These are phyloP conservation scores for Brienomyrus brachyistius DNA, from an alignment of 2,113 vertebrate species.

Conservation along the genomic window DNA sequence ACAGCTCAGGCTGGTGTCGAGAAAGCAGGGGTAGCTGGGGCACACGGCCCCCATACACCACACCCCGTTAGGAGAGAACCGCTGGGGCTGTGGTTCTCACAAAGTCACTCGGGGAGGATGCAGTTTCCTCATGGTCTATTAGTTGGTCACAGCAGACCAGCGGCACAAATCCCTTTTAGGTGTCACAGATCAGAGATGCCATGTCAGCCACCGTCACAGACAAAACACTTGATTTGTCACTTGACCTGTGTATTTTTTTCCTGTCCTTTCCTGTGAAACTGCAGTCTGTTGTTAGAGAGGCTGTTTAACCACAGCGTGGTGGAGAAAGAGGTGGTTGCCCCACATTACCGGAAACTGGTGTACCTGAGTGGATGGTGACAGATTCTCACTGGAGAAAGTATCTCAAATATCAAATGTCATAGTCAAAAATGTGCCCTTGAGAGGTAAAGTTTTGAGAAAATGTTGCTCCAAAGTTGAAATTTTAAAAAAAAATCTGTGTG, in stretches of 20 bases:
- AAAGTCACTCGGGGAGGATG: constrained; percentile 25
- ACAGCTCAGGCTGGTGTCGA: too few species aligned
- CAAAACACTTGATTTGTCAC: background rate
- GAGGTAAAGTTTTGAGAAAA: too few species aligned
- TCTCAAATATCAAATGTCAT: too few species aligned
- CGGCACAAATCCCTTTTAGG: background rate
- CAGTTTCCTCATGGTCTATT: constrained; percentile 14
- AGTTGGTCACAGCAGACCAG: background rate
- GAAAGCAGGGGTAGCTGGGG: background rate
- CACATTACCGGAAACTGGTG: background rate
- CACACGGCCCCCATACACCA: background rate
- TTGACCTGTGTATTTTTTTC: background rate
- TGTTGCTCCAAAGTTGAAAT: too few species aligned
- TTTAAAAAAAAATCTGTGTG: too few species aligned
- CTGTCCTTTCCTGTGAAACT: background rate
- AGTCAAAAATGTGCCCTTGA: too few species aligned
- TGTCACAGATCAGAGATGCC: background rate
- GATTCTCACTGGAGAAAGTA: background rate
- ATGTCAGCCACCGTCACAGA: background rate
- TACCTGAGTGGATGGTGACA: background rate
- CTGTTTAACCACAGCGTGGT: background rate
- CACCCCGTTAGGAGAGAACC: background rate
- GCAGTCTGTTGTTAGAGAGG: background rate
- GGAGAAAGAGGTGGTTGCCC: background rate
- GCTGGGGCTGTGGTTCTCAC: background rate